These are phyloP conservation scores for Lacanobia wlatinum DNA, from an alignment of 2,888 invertebrate genomes.

Conservation along the genomic window DNA sequence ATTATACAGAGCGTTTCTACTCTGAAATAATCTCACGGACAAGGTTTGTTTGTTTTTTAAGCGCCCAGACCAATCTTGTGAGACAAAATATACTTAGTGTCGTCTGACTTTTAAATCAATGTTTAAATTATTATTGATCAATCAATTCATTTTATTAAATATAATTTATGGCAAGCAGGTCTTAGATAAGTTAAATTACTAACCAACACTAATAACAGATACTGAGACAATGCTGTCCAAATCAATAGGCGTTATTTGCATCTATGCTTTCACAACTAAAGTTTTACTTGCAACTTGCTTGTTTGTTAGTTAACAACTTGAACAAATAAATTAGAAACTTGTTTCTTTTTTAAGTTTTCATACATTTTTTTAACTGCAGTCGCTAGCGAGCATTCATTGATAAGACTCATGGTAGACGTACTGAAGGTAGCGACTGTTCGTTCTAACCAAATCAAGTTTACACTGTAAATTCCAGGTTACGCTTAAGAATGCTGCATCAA, in stretches of 20 bases:
- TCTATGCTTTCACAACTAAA: neutral
- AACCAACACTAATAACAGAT: neutral
- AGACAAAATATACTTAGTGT: neutral
- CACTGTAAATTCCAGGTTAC: too few species aligned
- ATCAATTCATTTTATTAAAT: too few species aligned
- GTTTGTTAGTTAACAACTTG: too few species aligned
- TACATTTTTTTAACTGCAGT: too few species aligned
- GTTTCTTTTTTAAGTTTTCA: too few species aligned
- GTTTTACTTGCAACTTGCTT: too few species aligned
- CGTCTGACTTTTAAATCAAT: neutral
- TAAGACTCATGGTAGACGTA: too few species aligned
- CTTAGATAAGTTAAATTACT: neutral
- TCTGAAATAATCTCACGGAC: slow-evolving; percentile 30
- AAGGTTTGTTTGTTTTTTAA: slow-evolving; percentile 24
- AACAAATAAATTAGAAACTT: too few species aligned
- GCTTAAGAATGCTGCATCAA: too few species aligned
- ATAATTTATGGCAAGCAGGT: neutral
- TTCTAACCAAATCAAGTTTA: neutral
- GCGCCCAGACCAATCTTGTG: neutral
- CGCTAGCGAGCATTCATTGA: too few species aligned
- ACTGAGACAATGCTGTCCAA: neutral
- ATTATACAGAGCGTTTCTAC: neutral
- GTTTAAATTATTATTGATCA: neutral
- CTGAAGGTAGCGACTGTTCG: neutral
- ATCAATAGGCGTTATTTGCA: neutral